These are phyloP conservation scores for Neopipo cinnamomea DNA, from an alignment of 2,113 vertebrate species.

Conservation along the genomic window DNA sequence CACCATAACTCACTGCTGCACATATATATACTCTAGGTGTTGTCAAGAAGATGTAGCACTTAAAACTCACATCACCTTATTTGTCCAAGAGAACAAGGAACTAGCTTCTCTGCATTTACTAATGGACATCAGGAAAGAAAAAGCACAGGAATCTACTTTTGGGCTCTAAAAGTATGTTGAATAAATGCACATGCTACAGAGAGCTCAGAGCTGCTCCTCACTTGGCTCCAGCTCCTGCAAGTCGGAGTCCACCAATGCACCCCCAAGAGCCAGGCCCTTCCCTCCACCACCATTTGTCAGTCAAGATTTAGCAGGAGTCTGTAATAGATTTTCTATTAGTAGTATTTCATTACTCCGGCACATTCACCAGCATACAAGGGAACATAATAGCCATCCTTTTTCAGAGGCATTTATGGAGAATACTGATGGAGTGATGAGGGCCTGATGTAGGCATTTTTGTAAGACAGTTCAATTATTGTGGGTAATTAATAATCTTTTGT, in stretches of 20 bases:
- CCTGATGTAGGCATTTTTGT: neutral
- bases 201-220: neutral
- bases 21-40: neutral
- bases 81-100: neutral
- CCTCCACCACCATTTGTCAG: neutral
- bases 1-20: neutral
- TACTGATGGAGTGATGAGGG: neutral
- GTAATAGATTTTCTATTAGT: constrained; percentile 7
- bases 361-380: neutral
- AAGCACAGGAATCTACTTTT: neutral
- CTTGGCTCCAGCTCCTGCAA: neutral
- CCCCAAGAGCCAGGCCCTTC: neutral
- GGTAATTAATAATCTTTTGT: constrained; percentile 48
- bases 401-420: neutral
- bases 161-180: neutral
- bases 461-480: constrained; percentile 13
- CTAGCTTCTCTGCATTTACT: neutral
- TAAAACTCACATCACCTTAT: neutral
- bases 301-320: neutral
- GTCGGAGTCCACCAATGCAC: rapidly evolving
- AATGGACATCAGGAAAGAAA: neutral
- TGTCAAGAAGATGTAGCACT: neutral
- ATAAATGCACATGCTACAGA: neutral
- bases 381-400: constrained; percentile 2
- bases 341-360: neutral